A percentile compares a stretch with the other conserved stretches of the same genome.
Evolutionary conservation across 2,113 vertebrate genomes (phyloP).

Genomic region (Dromas ardeola): DNA sequence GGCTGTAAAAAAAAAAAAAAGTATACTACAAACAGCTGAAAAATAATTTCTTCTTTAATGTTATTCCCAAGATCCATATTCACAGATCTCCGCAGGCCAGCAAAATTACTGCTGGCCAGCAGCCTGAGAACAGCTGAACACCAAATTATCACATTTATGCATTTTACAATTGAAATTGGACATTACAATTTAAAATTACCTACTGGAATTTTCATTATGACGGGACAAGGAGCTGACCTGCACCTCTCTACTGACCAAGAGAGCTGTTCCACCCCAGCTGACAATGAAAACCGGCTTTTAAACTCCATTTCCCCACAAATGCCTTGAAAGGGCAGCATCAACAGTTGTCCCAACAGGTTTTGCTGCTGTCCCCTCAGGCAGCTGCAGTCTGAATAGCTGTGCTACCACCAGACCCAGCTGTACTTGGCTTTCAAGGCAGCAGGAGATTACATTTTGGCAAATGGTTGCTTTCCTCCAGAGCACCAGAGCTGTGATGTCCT

Average conservation of each 20-base stretch:
- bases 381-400: not conserved
- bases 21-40: not conserved
- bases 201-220: not conserved
- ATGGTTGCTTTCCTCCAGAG: not conserved
- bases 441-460: not conserved
- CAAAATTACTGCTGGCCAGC: not conserved
- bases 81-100: not conserved
- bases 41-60: not conserved
- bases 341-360: not conserved
- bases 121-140: not conserved
- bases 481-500: too few relatives aligned
- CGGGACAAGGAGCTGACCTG: not conserved
- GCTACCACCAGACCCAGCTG: not conserved
- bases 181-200: not conserved
- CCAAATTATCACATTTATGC: not conserved
- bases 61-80: not conserved
- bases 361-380: not conserved
- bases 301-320: not conserved
- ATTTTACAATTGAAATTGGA: not conserved
- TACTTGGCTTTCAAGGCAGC: not conserved
- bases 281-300: not conserved
- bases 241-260: not conserved
- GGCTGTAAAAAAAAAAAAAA: not conserved
- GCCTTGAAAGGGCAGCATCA: not conserved
- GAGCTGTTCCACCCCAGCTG: not conserved